A percentile compares a stretch with the other conserved stretches of the same genome.
Conservation (phyloP, 2,888 invertebrate species). For the Coleophora deauratella region DNA sequence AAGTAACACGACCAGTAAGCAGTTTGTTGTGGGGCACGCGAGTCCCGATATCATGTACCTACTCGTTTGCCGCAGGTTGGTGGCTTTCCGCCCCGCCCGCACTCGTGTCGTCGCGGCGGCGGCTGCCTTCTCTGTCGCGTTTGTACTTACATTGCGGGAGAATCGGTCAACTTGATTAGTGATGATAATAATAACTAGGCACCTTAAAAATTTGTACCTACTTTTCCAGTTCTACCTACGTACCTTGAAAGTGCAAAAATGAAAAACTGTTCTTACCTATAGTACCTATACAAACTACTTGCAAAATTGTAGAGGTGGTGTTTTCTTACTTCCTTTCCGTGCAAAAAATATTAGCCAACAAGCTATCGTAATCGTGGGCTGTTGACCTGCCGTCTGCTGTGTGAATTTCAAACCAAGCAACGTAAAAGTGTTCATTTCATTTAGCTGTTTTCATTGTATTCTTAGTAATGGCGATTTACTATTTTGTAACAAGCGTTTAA, state of each 20-base stretch:
- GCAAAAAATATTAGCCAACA: slow-evolving; percentile 50
- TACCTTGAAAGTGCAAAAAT: neutral
- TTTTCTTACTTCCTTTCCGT: slow-evolving; percentile 19
- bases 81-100: slow-evolving; percentile 55
- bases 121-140: slow-evolving; percentile 14
- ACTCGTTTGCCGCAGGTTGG: slow-evolving; percentile 59
- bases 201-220: too few relatives aligned
- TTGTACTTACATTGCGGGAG: slow-evolving; percentile 57
- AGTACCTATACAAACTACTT: neutral
- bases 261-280: neutral
- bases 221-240: neutral
- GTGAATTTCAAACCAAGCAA: slow-evolving; percentile 40
- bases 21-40: slow-evolving; percentile 73
- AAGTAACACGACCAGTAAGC: slow-evolving; percentile 71
- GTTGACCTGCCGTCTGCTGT: slow-evolving; percentile 48
- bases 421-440: slow-evolving; percentile 33
- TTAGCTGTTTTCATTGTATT: too few relatives aligned
- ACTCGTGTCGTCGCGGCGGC: slow-evolving; percentile 47
- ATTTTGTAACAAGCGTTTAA: too few relatives aligned
- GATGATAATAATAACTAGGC: too few relatives aligned
- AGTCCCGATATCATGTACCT: slow-evolving; percentile 66
- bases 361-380: slow-evolving; percentile 59
- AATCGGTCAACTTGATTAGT: slow-evolving; percentile 62
- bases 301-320: neutral
- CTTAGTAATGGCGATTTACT: too few relatives aligned